A percentile compares a stretch with the other conserved stretches of the same genome.
These are phyloP conservation scores for Epizoanthus ramosus DNA, from an alignment of 92 coral and sea anemone species.

Conservation along the genomic window DNA sequence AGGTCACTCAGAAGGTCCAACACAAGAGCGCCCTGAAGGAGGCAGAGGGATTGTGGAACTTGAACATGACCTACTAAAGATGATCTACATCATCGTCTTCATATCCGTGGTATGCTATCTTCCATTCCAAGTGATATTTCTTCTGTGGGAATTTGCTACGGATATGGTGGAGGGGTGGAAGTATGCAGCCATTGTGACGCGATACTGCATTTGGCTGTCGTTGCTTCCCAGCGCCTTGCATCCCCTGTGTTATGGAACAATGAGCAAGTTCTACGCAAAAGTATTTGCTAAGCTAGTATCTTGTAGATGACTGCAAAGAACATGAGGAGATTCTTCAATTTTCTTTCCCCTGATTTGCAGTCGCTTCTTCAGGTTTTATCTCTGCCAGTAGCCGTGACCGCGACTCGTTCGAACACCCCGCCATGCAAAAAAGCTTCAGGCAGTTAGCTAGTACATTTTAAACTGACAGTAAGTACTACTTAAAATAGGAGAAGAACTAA, in stretches of 20 bases:
- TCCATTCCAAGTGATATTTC: conserved; percentile 17
- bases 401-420: too few relatives aligned
- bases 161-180: neutral
- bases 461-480: too few relatives aligned
- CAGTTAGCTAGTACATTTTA: too few relatives aligned
- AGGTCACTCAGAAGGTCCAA: neutral
- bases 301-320: conserved; percentile 10
- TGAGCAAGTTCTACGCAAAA: conserved; percentile 42
- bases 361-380: too few relatives aligned
- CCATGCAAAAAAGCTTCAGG: too few relatives aligned
- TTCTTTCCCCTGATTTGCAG: too few relatives aligned
- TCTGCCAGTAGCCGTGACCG: too few relatives aligned
- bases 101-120: conserved; percentile 28
- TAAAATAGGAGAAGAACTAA: too few relatives aligned
- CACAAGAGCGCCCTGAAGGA: neutral
- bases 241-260: conserved; percentile 43
- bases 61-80: conserved; percentile 31
- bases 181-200: conserved; percentile 10
- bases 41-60: conserved; percentile 13
- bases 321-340: too few relatives aligned
- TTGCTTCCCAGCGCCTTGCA: conserved; percentile 28
- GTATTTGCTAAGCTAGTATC: conserved; percentile 34
- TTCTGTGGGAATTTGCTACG: conserved; percentile 25
- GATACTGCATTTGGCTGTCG: conserved; percentile 20
- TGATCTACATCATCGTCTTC: conserved; percentile 37